Evolutionary conservation across 2,113 vertebrate species (phyloP).

Genomic region (Lagopus leucura): DNA sequence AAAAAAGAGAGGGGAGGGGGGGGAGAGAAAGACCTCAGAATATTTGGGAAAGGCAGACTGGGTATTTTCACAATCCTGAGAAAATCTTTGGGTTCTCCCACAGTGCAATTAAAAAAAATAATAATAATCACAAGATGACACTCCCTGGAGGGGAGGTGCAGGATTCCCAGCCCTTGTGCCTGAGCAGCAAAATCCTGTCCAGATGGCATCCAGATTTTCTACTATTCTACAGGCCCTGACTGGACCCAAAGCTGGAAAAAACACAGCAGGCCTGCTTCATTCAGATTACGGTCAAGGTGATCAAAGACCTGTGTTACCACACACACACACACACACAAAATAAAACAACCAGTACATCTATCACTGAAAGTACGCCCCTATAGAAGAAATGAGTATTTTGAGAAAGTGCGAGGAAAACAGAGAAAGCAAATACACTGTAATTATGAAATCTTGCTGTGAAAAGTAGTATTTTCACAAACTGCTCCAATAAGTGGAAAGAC

Average conservation of each 20-base stretch:
- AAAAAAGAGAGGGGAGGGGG: neutral
- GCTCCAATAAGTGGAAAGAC: conserved; percentile 6
- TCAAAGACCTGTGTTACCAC: neutral
- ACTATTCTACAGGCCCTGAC: neutral
- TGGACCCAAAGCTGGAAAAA: neutral
- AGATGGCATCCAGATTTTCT: conserved; percentile 55
- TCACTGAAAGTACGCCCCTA: neutral
- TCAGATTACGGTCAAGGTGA: neutral
- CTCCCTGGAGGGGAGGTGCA: neutral
- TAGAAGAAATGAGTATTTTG: neutral
- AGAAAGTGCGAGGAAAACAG: neutral
- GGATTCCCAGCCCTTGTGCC: conserved; percentile 18
- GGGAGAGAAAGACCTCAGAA: neutral
- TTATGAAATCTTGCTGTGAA: conserved; percentile 7
- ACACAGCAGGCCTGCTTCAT: neutral
- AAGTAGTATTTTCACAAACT: neutral
- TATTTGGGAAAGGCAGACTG: conserved; percentile 31
- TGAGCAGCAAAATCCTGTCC: neutral
- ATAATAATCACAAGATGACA: neutral
- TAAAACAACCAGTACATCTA: neutral
- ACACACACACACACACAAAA: neutral
- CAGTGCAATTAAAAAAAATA: neutral
- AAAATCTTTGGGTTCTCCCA: conserved; percentile 25
- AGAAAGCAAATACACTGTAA: neutral
- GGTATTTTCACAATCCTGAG: conserved; percentile 39